Evolutionary conservation across 2,113 vertebrate species (phyloP).

Genomic region (Pteropus alecto): DNA sequence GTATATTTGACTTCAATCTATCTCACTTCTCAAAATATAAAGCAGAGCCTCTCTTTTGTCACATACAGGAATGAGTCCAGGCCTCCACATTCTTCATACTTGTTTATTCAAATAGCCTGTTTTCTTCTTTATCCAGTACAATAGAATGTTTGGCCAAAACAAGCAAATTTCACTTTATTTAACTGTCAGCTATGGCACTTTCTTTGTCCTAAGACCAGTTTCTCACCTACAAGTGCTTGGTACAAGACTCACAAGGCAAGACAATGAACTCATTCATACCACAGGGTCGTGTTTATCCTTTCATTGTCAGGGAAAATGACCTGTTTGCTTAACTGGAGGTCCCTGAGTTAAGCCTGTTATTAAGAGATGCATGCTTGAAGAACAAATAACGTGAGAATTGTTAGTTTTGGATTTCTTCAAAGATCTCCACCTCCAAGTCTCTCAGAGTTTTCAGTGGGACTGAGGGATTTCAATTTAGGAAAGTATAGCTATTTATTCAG

Average conservation of each 20-base stretch:
- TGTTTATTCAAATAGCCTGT: constrained; percentile 14
- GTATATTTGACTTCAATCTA: background rate
- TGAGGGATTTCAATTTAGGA: background rate
- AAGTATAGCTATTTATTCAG: constrained; percentile 2
- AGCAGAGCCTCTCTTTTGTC: constrained; percentile 20
- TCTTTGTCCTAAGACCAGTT: background rate
- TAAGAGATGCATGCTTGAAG: background rate
- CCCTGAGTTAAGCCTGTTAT: background rate
- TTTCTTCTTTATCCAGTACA: background rate
- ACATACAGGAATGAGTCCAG: background rate
- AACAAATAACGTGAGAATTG: background rate
- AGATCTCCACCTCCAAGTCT: background rate
- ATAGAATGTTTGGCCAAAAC: background rate
- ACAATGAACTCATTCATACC: background rate
- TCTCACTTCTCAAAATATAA: constrained; percentile 27
- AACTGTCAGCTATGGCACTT: background rate
- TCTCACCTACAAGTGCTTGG: background rate
- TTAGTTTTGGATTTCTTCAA: background rate
- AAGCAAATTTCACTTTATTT: constrained; percentile 9
- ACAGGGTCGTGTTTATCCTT: background rate
- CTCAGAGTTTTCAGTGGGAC: background rate
- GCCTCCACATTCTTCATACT: background rate
- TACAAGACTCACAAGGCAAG: background rate
- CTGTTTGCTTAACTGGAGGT: background rate
- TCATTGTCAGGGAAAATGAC: background rate